Evolutionary conservation across 1,140 invertebrate genomes (phyloP), one percentile per base, ranked within the genome.

Genomic region (Trichomalopsis sarcophagae): DNA sequence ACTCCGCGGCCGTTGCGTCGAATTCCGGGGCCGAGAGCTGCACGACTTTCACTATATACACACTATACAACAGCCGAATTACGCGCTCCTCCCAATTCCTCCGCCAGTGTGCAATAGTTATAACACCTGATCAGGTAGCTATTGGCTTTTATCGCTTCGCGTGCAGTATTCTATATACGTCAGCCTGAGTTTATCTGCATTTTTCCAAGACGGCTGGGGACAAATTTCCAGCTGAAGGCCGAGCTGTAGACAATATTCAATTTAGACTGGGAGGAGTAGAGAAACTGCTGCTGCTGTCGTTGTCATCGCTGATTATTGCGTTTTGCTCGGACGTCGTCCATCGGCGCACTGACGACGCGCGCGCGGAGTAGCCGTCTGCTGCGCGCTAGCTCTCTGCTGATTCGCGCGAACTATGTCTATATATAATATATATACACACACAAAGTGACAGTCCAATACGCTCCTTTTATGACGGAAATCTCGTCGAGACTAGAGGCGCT

Each of bases 41-140:
- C 17, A 66, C 62, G 55, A 86, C 84, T 86, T 86, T 86, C 84
- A 86, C 84, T 36, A 75, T 44, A 27, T 47, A n/a, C 55, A 17
- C 55, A 62, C 55, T 62, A n/a, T 62, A 62, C 55, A 62, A 62
- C 21, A 62, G 47, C 55, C 33, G 81, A 82, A 75, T 50, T 23
- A 17, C 74, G 82, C 66, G 40, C 76, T 71, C 62, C 82, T 84
- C 40, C 74, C 50, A 84, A 44, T 62, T 13, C 6, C 44, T 14
- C 3, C 9, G 30, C 3, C 30, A n/a, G 36, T 69, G 14, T 81
- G 66, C 0, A 68, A 80, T 68, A 40, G 11, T 68, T 82, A 23
- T 62, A 62, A 62, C 55, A 62, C 55, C 55, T 62, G 55, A 62
- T 62, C 55, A n/a, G 55, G 21, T 62, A n/a, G 5, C 17, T 62